Evolutionary conservation across 2,113 vertebrate species (phyloP).

Genomic region (Nesoenas mayeri): DNA sequence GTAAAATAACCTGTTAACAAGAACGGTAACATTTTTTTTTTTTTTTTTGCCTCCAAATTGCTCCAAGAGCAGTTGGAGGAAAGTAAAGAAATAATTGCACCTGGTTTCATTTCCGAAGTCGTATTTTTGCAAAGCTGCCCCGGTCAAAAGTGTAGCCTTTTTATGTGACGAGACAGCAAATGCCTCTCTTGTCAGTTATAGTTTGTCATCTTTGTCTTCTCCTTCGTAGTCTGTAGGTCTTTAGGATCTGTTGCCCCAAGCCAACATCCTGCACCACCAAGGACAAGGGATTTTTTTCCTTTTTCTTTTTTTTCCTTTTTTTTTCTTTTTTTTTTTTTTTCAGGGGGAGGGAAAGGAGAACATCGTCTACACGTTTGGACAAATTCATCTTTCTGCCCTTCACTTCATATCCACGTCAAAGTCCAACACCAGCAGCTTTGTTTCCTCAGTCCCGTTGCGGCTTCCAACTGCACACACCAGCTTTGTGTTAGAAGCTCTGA

Average conservation of each 20-base stretch:
- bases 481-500: slow-evolving; percentile 98
- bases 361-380: slow-evolving; percentile 75
- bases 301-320: not conserved
- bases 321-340: slow-evolving; percentile 12
- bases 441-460: slow-evolving; percentile 98
- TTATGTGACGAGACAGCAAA: slow-evolving; percentile 75
- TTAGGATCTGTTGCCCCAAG: slow-evolving; percentile 82
- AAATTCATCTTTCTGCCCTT: slow-evolving; percentile 76
- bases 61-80: slow-evolving; percentile 67
- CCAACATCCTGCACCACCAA: slow-evolving; percentile 84
- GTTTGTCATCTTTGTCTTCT: slow-evolving; percentile 74
- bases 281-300: slow-evolving; percentile 75
- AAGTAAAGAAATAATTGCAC: slow-evolving; percentile 82
- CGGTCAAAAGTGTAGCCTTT: slow-evolving; percentile 77
- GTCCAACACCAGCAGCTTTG: slow-evolving; percentile 99
- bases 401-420: slow-evolving; percentile 99
- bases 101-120: slow-evolving; percentile 88
- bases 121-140: slow-evolving; percentile 84
- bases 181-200: slow-evolving; percentile 75
- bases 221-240: slow-evolving; percentile 82
- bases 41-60: slow-evolving; percentile 38
- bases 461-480: slow-evolving; percentile 98
- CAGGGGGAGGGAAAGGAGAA: slow-evolving; percentile 71
- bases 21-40: slow-evolving; percentile 43
- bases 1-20: slow-evolving; percentile 67